phyloP scores from a whole-genome alignment of 2,797 vertebrate genomes.

The Chelon auratus region DNA sequence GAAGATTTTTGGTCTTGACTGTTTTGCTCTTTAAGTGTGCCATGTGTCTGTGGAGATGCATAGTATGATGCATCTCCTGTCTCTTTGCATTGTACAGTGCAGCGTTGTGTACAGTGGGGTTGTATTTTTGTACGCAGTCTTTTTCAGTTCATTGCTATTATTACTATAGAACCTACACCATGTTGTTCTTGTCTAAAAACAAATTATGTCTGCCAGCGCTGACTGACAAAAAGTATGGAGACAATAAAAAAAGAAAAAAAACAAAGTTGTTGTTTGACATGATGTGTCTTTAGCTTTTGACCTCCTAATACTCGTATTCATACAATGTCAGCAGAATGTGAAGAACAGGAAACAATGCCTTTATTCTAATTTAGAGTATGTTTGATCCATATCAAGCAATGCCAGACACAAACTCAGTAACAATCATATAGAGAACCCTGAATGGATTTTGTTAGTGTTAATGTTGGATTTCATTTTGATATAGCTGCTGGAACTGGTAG shows the following conservation, averaged over 20 bases:
- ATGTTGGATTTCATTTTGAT: not conserved
- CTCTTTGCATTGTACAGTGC: slow-evolving; percentile 65
- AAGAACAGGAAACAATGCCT: not conserved
- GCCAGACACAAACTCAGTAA: too few species aligned
- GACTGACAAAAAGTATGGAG: slow-evolving; percentile 60
- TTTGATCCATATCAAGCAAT: too few species aligned
- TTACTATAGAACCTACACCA: slow-evolving; percentile 57
- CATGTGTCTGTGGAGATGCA: slow-evolving; percentile 45
- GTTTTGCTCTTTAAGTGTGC: slow-evolving; percentile 68
- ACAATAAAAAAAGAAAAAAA: slow-evolving; percentile 46
- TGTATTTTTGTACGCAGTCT: slow-evolving; percentile 80
- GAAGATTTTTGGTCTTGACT: slow-evolving; percentile 44
- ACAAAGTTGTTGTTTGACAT: slow-evolving; percentile 54
- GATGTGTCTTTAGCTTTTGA: slow-evolving; percentile 20
- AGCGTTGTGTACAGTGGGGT: slow-evolving; percentile 75
- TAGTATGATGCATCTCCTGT: slow-evolving; percentile 32
- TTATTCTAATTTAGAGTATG: not conserved
- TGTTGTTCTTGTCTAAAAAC: slow-evolving; percentile 65
- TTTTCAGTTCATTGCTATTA: slow-evolving; percentile 66
- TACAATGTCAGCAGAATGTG: not conserved
- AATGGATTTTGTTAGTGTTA: not conserved
- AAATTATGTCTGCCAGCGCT: slow-evolving; percentile 59
- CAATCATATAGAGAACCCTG: not conserved
- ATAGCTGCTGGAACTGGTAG: too few species aligned
- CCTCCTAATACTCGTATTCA: not conserved